Base-by-base conservation (phyloP, 2,113 vertebrate genomes). In the Melanerpes formicivorus region DNA sequence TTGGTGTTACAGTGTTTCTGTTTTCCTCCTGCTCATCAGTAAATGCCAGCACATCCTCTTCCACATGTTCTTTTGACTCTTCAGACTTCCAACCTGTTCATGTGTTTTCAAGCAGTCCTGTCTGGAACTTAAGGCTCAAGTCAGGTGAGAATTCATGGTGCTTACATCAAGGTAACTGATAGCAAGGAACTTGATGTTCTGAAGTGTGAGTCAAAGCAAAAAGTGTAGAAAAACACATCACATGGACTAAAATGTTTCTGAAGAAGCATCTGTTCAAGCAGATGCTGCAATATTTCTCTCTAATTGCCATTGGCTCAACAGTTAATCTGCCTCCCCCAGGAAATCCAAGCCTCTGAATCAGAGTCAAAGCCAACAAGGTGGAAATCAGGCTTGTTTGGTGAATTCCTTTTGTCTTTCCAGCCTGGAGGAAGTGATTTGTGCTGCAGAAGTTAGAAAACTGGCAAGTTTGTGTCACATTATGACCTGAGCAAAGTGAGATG, bases 261-360 rank as follows among this genome's bases (percentile, higher is more conserved):
- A 80, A 75, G 83, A 93, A 84, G 92, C 93, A 69, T 95, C 90
- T 96, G 96, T 81, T 85, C 37, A 74, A 91, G 69, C 79, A 92
- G 67, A 60, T 90, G 87, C 91, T 80, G 23, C 48, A 7, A 30
- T 80, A 26, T 85, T 90, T 93, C 13, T 52, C 50, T 23, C 84
- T 58, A 55, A 18, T 74, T 87, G 42, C 60, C 48, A 15, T 92
- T 80, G 18, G 32, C 89, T 69, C 87, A 67, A 71, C 42, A 67
- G 64, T 93, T 90, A 59, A 85, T 92, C 76, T 91, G 52, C 54
- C 46, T 87, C 14, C 65, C 90, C 76, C 56, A 77, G 42, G 72
- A 85, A 89, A 60, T 80, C 89, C 89, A 72, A 77, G 50, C 18
- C 29, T 75, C 37, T 95, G 87, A 90, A 77, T 95, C 72, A 44